Evolutionary conservation across 1,140 invertebrate species (phyloP).

Genomic region (Pomacea maculata): DNA sequence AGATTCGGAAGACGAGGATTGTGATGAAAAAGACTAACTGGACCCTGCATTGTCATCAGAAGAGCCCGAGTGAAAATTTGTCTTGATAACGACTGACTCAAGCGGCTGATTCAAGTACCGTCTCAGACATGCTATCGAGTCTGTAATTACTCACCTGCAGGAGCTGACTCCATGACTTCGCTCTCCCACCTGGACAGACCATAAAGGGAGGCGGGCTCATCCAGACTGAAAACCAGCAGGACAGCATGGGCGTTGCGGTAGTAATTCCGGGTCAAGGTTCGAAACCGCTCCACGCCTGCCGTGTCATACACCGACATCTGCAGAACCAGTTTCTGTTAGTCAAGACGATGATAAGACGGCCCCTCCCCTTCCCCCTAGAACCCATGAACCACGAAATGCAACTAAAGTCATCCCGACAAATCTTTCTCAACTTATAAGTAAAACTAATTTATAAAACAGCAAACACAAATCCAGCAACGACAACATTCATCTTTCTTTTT

Average conservation of each 20-base stretch:
- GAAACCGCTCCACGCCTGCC: constrained; percentile 43
- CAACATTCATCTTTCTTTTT: too few species aligned
- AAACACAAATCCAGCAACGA: too few species aligned
- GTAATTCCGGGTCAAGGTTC: constrained; percentile 46
- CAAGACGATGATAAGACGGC: background rate
- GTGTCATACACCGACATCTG: constrained; percentile 42
- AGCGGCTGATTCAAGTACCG: too few species aligned
- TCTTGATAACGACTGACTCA: too few species aligned
- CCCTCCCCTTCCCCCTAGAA: too few species aligned
- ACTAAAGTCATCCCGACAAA: background rate
- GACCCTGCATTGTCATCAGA: too few species aligned
- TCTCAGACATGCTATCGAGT: too few species aligned
- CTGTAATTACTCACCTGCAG: constrained; percentile 29
- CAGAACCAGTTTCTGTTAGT: background rate
- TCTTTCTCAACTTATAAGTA: background rate
- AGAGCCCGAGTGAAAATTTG: too few species aligned
- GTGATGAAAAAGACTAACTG: too few species aligned
- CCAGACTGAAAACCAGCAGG: constrained; percentile 71
- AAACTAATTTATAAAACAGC: too few species aligned
- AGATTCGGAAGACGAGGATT: too few species aligned
- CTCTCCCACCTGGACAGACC: constrained; percentile 72
- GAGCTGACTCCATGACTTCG: constrained; percentile 33
- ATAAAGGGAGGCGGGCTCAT: constrained; percentile 90
- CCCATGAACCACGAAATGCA: too few species aligned
- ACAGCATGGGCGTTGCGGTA: constrained; percentile 44